Evolutionary conservation across 2,888 invertebrate species (phyloP), one percentile per base, ranked within the genome.

Genomic region (Meteorus cinctellus): DNA sequence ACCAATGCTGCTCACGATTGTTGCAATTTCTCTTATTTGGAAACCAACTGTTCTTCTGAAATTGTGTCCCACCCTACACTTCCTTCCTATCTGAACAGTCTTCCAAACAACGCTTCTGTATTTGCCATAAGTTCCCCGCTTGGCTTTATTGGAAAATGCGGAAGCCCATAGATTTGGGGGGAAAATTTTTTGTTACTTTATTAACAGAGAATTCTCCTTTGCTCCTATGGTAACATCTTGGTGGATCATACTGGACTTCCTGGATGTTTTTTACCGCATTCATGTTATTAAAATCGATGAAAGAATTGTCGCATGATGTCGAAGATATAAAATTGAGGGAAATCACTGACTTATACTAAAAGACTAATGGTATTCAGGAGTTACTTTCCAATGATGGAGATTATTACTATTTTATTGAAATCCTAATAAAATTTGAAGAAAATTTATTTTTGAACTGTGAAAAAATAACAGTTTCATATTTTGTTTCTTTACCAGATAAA

Each of bases 21-120:
- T 55, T 55, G 24, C 55, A 55, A 55, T 55, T 19, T 55, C 55
- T 55, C 55, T 19, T 19, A 55, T 19, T 55, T 8, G 55, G 55
- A 19, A 19, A 55, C 55, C 55, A 55, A 55, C 55, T 55, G 55
- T 55, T n/a, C 55, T 55, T 55, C n/a, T 6, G 19, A 55, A 55
- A 55, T 55, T 24, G 55, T 55, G 19, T 55, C 19, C 19, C n/a
- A 34, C 19, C 55, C 8, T n/a, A 55, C 8, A 55, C 55, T 55
- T 19, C 19, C 2, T 55, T 19, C 6, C 55, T 55, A 55, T 55
- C 19, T 55, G 19, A 55, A 55, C 55, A 55, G 55, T 6, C 19
- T 55, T 19, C 19, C 55, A 55, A 55, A 55, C 10, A 19, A 55
- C 19, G 12, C 55, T n/a, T 55, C 19, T 55, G 55, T 55, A 55